These are phyloP conservation scores for Cynopterus brachyotis DNA, from an alignment of 2,113 vertebrate genomes.

Conservation along the genomic window DNA sequence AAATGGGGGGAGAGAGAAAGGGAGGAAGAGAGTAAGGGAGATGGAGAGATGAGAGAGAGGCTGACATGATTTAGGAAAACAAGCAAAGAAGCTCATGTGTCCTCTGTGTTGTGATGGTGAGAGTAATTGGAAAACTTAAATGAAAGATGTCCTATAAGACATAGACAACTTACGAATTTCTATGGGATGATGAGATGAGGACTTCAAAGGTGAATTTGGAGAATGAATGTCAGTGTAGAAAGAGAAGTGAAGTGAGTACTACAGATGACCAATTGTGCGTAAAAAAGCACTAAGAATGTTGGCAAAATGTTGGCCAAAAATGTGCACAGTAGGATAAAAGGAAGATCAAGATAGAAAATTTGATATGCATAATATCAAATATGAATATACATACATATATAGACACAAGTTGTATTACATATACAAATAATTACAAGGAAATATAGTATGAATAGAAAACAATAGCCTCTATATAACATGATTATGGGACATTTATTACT, in stretches of 20 bases:
- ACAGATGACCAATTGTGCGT: background rate
- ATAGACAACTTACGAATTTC: background rate
- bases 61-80: background rate
- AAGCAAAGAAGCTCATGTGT: background rate
- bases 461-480: background rate
- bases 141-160: rapidly evolving
- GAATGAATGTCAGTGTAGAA: background rate
- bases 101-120: background rate
- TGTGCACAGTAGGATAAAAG: background rate
- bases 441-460: background rate
- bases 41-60: background rate
- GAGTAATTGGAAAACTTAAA: background rate
- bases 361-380: background rate
- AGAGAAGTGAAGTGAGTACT: background rate
- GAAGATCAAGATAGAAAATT: background rate
- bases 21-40: background rate
- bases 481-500: background rate
- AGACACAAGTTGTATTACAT: too few relatives aligned
- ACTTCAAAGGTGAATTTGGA: background rate
- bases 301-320: background rate
- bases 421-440: background rate
- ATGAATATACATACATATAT: background rate
- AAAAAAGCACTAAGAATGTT: background rate
- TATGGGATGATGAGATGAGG: rapidly evolving
- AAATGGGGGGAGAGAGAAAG: too few relatives aligned